phyloP scores from a whole-genome alignment of 2,888 invertebrate species.

The Hermaeophaga mercurialis region DNA sequence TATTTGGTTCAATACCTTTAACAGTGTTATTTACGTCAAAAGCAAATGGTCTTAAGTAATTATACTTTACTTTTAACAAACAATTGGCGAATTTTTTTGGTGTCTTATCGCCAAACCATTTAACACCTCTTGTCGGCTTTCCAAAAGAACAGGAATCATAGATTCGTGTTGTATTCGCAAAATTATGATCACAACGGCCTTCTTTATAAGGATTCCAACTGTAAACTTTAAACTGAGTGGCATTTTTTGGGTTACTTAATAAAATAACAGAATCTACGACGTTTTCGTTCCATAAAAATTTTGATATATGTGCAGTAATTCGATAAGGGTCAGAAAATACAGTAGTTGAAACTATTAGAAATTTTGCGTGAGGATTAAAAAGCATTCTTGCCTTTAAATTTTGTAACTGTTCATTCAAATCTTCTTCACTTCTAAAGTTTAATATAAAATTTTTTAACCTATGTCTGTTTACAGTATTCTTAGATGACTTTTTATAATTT shows the following conservation, averaged over 20 bases:
- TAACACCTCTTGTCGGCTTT: background rate
- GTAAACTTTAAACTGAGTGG: constrained; percentile 23
- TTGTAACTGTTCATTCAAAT: constrained; percentile 11
- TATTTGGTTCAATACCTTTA: constrained; percentile 14
- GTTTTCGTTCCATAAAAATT: constrained; percentile 16
- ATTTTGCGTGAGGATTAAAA: constrained; percentile 39
- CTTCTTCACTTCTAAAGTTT: constrained; percentile 16
- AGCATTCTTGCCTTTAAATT: constrained; percentile 4
- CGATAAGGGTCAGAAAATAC: constrained; percentile 31
- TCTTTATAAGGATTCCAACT: constrained; percentile 22
- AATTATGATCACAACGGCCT: constrained; percentile 12
- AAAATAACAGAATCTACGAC: constrained; percentile 23
- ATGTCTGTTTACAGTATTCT: background rate
- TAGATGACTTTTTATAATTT: background rate
- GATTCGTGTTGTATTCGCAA: background rate
- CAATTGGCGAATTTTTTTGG: constrained; percentile 25
- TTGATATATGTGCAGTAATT: constrained; percentile 24
- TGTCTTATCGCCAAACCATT: constrained; percentile 22
- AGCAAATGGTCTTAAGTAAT: constrained; percentile 15
- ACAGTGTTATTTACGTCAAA: background rate
- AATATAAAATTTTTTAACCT: constrained; percentile 24
- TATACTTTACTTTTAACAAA: constrained; percentile 17
- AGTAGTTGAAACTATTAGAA: constrained; percentile 41
- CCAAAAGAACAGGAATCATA: constrained; percentile 26
- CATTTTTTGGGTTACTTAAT: constrained; percentile 16